Conservation (phyloP, 2,113 vertebrate genomes). For the Fregata magnificens region DNA sequence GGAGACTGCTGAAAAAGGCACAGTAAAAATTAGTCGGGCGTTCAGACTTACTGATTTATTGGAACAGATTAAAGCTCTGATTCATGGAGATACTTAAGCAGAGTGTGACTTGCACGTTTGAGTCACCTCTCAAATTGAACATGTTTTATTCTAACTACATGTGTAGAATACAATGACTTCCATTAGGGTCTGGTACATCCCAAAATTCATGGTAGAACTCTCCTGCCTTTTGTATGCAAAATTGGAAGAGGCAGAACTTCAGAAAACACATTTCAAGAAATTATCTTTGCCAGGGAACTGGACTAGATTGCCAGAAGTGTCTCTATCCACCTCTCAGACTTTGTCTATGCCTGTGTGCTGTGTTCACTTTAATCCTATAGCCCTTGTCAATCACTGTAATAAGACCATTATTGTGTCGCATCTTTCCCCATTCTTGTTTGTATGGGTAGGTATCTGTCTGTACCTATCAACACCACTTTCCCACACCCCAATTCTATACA, state of each 20-base stretch:
- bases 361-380: not conserved
- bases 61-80: not conserved
- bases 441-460: not conserved
- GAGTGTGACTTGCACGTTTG: not conserved
- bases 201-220: not conserved
- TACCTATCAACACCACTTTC: not conserved
- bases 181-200: not conserved
- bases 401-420: too few species aligned
- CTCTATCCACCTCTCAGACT: not conserved
- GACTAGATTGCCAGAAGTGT: not conserved
- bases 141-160: not conserved
- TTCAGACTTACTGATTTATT: not conserved
- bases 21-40: not conserved
- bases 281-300: not conserved
- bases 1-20: not conserved
- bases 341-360: not conserved
- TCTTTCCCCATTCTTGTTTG: not conserved
- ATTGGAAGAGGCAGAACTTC: not conserved
- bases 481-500: not conserved
- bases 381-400: not conserved
- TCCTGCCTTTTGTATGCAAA: not conserved
- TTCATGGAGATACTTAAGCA: not conserved
- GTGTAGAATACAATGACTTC: not conserved
- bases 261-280: not conserved
- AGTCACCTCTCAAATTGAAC: not conserved